Evolutionary conservation across 2,797 vertebrate species (phyloP).

Genomic region (Chrosomus eos): DNA sequence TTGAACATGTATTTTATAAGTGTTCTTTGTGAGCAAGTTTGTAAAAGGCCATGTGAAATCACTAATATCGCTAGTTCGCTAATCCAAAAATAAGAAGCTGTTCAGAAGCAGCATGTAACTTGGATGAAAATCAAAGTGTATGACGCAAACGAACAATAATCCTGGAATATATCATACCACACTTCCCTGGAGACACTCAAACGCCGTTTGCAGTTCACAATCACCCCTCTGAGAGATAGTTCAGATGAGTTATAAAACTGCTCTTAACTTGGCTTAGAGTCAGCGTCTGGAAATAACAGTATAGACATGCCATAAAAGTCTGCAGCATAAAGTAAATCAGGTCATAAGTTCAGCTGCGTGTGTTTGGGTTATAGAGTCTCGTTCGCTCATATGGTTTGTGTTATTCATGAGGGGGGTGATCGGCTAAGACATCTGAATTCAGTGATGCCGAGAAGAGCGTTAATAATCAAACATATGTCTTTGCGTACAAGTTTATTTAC

Average conservation of each 20-base stretch:
- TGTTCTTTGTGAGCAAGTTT: not conserved
- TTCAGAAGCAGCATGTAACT: not conserved
- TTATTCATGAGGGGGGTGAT: not conserved
- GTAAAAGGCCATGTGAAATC: not conserved
- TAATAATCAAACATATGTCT: not conserved
- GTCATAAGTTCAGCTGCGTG: slow-evolving; percentile 15
- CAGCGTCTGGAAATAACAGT: not conserved
- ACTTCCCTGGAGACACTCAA: slow-evolving; percentile 1
- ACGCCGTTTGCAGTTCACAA: not conserved
- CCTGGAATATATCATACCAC: not conserved
- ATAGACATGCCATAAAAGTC: not conserved
- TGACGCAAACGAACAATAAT: not conserved
- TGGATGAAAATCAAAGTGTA: not conserved
- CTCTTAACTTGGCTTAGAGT: not conserved
- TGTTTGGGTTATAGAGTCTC: slow-evolving; percentile 14
- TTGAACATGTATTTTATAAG: not conserved
- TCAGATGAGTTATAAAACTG: slow-evolving; percentile 19
- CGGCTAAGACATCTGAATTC: not conserved
- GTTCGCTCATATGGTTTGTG: slow-evolving; percentile 35
- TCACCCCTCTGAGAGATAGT: not conserved
- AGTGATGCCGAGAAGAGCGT: not conserved
- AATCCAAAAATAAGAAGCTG: not conserved
- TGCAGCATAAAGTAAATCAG: not conserved
- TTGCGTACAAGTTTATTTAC: not conserved
- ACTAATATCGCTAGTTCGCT: not conserved